These are phyloP conservation scores for Heliconius hortense DNA, from an alignment of 2,888 invertebrate species.

Conservation along the genomic window DNA sequence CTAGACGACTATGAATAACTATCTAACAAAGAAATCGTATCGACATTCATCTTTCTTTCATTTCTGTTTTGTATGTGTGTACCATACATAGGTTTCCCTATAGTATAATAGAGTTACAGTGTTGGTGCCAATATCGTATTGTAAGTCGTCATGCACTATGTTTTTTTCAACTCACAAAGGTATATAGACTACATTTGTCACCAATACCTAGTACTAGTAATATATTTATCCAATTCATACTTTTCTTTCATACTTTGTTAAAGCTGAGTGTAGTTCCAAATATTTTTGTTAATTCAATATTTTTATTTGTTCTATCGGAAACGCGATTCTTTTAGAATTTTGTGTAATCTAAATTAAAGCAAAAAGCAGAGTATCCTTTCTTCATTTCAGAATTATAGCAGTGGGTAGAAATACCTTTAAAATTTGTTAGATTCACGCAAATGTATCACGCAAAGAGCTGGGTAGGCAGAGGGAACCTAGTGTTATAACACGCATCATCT, in stretches of 20 bases:
- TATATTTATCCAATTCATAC: neutral
- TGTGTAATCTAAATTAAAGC: no score
- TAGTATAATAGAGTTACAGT: neutral
- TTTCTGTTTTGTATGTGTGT: neutral
- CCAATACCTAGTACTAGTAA: neutral
- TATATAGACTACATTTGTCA: neutral
- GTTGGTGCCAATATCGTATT: neutral
- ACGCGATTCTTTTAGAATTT: no score
- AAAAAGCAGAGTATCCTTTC: no score
- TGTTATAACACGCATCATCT: no score
- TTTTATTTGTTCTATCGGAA: no score
- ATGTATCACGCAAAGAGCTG: no score
- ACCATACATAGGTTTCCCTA: neutral
- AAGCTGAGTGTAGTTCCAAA: neutral
- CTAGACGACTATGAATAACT: neutral
- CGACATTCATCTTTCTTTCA: slow-evolving; percentile 1
- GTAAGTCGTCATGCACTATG: neutral
- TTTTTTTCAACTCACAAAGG: no score
- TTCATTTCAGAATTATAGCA: no score
- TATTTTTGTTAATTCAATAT: neutral
- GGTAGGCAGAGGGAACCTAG: no score
- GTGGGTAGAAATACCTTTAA: no score
- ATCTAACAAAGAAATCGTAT: neutral
- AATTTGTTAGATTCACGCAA: no score
- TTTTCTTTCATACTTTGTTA: neutral